These are phyloP conservation scores for Aphelinus certus DNA, from an alignment of 1,140 invertebrate genomes.

Conservation along the genomic window DNA sequence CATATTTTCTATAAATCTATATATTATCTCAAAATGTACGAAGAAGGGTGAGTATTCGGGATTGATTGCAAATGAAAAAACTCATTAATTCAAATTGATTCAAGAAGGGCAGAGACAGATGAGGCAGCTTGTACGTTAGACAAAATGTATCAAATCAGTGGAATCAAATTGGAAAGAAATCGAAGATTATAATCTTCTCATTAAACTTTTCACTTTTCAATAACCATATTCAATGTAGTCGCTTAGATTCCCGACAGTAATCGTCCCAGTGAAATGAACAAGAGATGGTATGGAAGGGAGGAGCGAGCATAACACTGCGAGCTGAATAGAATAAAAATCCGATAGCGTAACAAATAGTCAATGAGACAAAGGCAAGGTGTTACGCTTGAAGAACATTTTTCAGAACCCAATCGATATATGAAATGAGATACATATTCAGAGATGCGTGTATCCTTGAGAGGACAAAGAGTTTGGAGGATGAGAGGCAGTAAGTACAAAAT, in stretches of 20 bases:
- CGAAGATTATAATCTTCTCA: conserved; percentile 18
- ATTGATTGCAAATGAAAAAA: too few relatives aligned
- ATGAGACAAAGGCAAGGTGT: neutral
- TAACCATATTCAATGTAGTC: conserved; percentile 31
- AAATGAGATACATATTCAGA: neutral
- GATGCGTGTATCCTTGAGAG: conserved; percentile 17
- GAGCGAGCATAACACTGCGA: neutral
- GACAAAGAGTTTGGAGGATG: neutral
- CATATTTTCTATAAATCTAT: too few relatives aligned
- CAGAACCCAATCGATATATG: conserved; percentile 19
- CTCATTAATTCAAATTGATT: too few relatives aligned
- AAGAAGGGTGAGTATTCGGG: too few relatives aligned
- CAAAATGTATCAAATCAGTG: too few relatives aligned
- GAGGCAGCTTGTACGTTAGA: too few relatives aligned
- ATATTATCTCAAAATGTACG: too few relatives aligned
- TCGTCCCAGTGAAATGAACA: neutral
- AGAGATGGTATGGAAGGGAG: neutral
- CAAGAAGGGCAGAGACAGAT: too few relatives aligned
- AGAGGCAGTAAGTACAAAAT: neutral
- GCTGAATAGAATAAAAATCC: neutral
- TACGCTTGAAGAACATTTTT: neutral
- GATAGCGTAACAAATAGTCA: neutral
- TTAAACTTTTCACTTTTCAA: conserved; percentile 35
- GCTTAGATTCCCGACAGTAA: conserved; percentile 31
- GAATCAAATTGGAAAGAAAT: too few relatives aligned